phyloP scores from a whole-genome alignment of 1,140 invertebrate genomes.

The Hormaphis cornu region DNA sequence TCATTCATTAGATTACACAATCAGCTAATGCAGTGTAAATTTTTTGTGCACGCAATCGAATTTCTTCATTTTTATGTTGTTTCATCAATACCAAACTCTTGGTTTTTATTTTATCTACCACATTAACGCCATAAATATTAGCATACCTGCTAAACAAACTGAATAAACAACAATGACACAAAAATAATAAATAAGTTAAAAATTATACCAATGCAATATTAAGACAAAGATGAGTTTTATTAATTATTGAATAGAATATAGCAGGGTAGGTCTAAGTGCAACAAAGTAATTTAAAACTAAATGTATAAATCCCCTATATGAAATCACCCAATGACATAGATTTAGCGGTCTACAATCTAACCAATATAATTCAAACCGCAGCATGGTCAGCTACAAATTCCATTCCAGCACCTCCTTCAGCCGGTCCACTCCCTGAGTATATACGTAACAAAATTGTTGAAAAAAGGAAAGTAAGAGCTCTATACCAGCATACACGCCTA shows the following conservation, averaged over 20 bases:
- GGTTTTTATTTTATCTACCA: conserved; percentile 43
- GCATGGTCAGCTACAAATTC: not conserved
- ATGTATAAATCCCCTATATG: not conserved
- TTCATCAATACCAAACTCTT: conserved; percentile 46
- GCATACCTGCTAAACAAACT: conserved; percentile 43
- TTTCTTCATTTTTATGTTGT: conserved; percentile 46
- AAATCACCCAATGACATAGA: not conserved
- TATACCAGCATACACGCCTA: not conserved
- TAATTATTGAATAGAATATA: not conserved
- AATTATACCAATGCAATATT: not conserved
- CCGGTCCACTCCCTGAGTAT: not conserved
- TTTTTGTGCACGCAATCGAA: conserved; percentile 43
- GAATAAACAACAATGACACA: conserved; percentile 17
- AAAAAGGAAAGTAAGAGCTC: not conserved
- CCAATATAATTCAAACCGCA: not conserved
- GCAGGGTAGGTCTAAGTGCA: not conserved
- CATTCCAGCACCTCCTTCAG: not conserved
- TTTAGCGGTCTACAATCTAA: not conserved
- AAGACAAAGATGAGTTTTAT: not conserved
- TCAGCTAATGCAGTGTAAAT: conserved; percentile 35
- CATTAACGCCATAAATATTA: conserved; percentile 46
- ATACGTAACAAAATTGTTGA: not conserved
- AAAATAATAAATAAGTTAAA: not conserved
- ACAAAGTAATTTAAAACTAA: not conserved
- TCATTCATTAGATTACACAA: too few relatives aligned